Evolutionary conservation across 1,140 invertebrate genomes (phyloP), one percentile per base, ranked within the genome.

Genomic region (Papilio polytes): DNA sequence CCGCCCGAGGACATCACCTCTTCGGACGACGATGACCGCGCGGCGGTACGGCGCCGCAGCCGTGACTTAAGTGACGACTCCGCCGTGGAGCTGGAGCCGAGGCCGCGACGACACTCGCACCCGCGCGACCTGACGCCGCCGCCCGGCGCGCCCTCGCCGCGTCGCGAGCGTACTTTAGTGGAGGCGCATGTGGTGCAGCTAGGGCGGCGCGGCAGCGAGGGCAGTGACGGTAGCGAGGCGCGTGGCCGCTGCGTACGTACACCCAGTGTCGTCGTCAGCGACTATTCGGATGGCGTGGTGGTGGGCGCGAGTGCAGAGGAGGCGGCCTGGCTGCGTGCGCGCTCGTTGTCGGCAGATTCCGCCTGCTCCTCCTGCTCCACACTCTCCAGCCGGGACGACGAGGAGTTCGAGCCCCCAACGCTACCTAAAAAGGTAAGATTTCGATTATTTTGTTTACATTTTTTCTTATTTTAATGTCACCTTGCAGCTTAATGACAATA

Each of bases 241-340:
- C 87, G 91, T 15, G 95, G 95, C 4, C 95, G 97, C 1, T 97
- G 96, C 85, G 97, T 97, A 88, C 91, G 97, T 46, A 98, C 97
- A 0, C 97, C 98, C 0, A 98, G 97, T 22, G 97, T 98, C 20
- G 97, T 98, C 3, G 97, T 98, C 1, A 98, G 97, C 85, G 98
- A 98, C 90, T 98, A 98, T 87, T 98, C 97, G 0, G 97, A 98
- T 87, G 97, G 97, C 83, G 95, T 96, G 22, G 95, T 96, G 8
- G 95, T 96, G 51, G 96, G 96, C 9, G 96, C 97, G 4, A 96
- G 96, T 9, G 92, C 96, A 63, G 96, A 97, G 84, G 97, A 97
- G 87, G 96, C 97, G 85, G 96, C 96, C 86, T 96, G 96, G 91
- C 95, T 97, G 85, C 91, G 96, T 12, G 94, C 95, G 83, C 95